Percentiles rank a stretch among this genome's conserved stretches.
phyloP scores from a whole-genome alignment of 2,113 vertebrate genomes.

The Oriolus oriolus region DNA sequence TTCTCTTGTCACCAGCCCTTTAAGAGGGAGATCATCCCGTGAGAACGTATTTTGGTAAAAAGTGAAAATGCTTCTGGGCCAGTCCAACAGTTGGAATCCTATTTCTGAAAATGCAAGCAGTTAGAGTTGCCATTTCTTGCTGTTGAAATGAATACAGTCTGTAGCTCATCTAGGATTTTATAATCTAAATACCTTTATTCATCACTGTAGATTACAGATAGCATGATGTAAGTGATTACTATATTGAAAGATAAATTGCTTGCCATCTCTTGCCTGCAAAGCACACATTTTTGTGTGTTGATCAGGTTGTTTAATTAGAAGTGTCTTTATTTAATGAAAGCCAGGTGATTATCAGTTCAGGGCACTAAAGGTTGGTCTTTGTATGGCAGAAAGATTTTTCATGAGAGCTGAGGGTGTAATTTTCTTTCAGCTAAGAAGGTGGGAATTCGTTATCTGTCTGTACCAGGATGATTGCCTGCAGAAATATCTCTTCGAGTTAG shows the following conservation, averaged over 20 bases:
- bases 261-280: not conserved
- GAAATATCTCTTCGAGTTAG: conserved; percentile 22
- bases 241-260: conserved; percentile 7
- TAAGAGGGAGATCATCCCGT: not conserved
- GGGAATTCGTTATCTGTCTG: conserved; percentile 47
- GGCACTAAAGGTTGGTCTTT: conserved; percentile 6
- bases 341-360: conserved; percentile 16
- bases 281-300: not conserved
- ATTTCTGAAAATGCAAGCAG: not conserved
- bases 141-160: not conserved
- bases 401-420: conserved; percentile 14
- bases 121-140: not conserved
- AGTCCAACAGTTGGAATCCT: not conserved
- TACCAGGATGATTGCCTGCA: conserved; percentile 51
- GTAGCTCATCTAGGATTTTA: not conserved
- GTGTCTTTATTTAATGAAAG: conserved; percentile 38
- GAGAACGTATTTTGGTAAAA: not conserved
- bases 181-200: not conserved
- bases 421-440: conserved; percentile 40
- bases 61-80: not conserved
- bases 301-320: conserved; percentile 36
- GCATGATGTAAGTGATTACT: not conserved
- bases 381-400: conserved; percentile 34
- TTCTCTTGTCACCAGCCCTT: not conserved
- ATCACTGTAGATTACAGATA: not conserved